A percentile compares a stretch with the other conserved stretches of the same genome.
These are phyloP conservation scores for Saguinus imperator DNA, from an alignment of 2,113 vertebrate genomes.

Conservation along the genomic window DNA sequence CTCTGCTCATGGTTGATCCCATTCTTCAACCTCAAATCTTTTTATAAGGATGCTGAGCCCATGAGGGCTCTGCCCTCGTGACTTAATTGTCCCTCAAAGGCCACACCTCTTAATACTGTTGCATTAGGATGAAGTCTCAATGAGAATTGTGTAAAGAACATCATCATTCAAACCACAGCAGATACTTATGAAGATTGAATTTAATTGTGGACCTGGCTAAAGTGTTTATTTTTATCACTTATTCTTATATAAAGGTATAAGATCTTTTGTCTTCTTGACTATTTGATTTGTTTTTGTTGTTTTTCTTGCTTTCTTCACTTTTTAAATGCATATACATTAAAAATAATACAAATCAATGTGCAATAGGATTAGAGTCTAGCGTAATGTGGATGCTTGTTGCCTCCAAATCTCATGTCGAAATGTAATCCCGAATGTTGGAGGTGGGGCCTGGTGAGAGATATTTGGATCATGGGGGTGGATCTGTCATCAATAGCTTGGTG, in stretches of 20 bases:
- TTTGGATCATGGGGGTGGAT: too few species aligned
- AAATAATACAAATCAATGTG: background rate
- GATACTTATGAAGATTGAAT: background rate
- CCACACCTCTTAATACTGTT: background rate
- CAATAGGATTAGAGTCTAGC: background rate
- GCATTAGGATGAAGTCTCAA: background rate
- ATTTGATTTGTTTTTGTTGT: background rate
- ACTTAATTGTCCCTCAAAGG: background rate
- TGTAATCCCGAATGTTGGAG: too few species aligned
- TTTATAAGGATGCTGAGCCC: background rate
- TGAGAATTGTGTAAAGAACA: background rate
- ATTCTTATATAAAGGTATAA: background rate
- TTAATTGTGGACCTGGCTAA: background rate
- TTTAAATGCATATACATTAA: background rate
- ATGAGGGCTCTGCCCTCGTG: background rate
- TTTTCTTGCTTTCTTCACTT: background rate
- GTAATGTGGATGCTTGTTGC: too few species aligned
- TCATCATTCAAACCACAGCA: background rate
- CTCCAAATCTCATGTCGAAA: too few species aligned
- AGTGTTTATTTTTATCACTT: background rate
- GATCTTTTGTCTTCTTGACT: background rate
- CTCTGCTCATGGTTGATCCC: too few species aligned
- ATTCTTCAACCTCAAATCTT: background rate
- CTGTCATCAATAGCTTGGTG: too few species aligned
- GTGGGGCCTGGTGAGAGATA: too few species aligned